These are phyloP conservation scores for Typhlichthys subterraneus DNA, from an alignment of 2,797 vertebrate species.

Conservation along the genomic window DNA sequence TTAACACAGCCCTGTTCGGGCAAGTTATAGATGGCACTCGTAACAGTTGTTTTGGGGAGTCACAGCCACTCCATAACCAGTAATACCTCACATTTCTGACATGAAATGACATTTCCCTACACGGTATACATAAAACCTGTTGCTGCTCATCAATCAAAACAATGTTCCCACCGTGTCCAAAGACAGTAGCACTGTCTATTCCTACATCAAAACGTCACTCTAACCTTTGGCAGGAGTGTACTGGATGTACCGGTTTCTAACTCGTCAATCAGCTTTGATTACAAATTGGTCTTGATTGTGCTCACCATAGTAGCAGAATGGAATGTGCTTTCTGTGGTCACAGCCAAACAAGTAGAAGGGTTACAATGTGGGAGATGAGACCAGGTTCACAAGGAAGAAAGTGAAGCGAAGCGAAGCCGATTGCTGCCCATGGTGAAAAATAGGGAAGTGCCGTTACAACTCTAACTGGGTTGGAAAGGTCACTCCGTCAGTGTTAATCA, in stretches of 20 bases:
- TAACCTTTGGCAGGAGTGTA: background rate
- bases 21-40: conserved; percentile 1
- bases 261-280: background rate
- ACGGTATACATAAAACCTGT: background rate
- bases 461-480: background rate
- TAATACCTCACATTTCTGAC: conserved; percentile 11
- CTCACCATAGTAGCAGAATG: background rate
- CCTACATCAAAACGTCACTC: background rate
- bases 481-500: background rate
- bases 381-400: too few species aligned
- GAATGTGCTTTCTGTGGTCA: background rate
- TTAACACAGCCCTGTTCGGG: conserved; percentile 17
- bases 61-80: background rate
- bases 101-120: conserved; percentile 4
- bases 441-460: background rate
- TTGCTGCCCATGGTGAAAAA: background rate
- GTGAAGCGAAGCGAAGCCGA: too few species aligned
- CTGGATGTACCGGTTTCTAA: background rate
- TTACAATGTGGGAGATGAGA: too few species aligned
- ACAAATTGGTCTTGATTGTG: background rate
- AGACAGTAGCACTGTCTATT: conserved; percentile 8
- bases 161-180: conserved; percentile 19
- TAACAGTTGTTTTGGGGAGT: background rate
- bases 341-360: too few species aligned
- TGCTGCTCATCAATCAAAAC: conserved; percentile 10